Percentiles rank a stretch among this genome's conserved stretches.
Conservation (phyloP, 2,113 vertebrate species). For the Marmota monax region DNA sequence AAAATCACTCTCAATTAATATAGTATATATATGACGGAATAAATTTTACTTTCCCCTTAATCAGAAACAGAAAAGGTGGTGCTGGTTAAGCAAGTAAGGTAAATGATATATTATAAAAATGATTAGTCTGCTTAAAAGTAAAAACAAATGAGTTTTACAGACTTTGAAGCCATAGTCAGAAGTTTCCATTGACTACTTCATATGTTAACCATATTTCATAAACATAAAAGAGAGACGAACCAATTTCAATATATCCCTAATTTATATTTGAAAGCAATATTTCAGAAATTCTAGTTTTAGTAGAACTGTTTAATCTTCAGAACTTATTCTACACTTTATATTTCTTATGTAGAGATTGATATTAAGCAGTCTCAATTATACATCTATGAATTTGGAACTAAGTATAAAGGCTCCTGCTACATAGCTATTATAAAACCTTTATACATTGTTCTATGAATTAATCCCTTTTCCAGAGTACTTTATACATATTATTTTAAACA, state of each 20-base stretch:
- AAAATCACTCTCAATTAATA: conserved; percentile 21
- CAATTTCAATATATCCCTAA: background rate
- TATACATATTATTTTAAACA: background rate
- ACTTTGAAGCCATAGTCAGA: background rate
- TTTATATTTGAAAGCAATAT: background rate
- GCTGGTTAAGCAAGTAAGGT: conserved; percentile 26
- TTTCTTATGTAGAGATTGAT: background rate
- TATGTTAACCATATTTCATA: background rate
- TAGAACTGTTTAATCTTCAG: background rate
- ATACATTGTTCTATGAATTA: background rate
- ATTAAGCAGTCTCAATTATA: background rate
- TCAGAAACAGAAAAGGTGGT: background rate
- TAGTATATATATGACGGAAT: background rate
- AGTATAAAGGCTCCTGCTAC: background rate
- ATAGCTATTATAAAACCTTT: background rate
- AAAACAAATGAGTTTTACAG: conserved; percentile 45
- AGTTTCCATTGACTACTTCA: background rate
- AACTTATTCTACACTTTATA: background rate
- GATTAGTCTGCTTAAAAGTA: conserved; percentile 23
- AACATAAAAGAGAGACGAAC: background rate
- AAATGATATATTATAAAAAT: conserved; percentile 48
- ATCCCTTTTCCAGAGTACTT: background rate
- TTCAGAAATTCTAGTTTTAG: conserved; percentile 11
- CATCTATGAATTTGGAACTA: background rate
- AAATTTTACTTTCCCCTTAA: conserved; percentile 32